A percentile compares a stretch with the other conserved stretches of the same genome.
Evolutionary conservation across 2,113 vertebrate genomes (phyloP).

Genomic region (Perca flavescens): DNA sequence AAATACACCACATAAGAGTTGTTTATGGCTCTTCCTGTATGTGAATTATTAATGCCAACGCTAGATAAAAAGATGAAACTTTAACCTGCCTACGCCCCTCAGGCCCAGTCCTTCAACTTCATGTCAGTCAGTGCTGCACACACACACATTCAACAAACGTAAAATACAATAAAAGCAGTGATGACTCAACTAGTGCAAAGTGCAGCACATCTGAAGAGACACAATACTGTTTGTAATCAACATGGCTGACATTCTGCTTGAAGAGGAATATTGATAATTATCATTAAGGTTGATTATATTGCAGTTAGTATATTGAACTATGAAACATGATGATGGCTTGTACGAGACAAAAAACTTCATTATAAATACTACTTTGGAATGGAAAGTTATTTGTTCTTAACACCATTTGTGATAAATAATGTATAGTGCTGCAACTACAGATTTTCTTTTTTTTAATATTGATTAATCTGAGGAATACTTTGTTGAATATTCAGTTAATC

Average conservation of each 20-base stretch:
- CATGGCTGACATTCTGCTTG: not conserved
- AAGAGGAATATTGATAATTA: not conserved
- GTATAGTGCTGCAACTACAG: not conserved
- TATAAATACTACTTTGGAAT: not conserved
- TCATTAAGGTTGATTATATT: not conserved
- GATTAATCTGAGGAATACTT: not conserved
- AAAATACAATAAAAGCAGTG: not conserved
- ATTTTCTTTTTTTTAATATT: not conserved
- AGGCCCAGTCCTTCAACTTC: not conserved
- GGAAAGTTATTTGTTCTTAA: not conserved
- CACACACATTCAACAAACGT: not conserved
- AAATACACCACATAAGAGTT: not conserved
- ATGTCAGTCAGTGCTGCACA: not conserved
- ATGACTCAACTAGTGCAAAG: not conserved
- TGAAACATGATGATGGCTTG: not conserved
- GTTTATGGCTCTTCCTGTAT: not conserved
- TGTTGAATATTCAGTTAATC: not conserved
- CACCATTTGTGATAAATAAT: not conserved
- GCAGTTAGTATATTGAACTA: not conserved
- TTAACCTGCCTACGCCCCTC: not conserved
- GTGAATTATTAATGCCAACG: not conserved
- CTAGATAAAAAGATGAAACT: constrained; percentile 2
- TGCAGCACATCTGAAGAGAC: not conserved
- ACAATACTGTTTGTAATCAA: not conserved
- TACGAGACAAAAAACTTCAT: constrained; percentile 3